phyloP scores from a whole-genome alignment of 2,797 vertebrate genomes.

The Buphagus erythrorhynchus region DNA sequence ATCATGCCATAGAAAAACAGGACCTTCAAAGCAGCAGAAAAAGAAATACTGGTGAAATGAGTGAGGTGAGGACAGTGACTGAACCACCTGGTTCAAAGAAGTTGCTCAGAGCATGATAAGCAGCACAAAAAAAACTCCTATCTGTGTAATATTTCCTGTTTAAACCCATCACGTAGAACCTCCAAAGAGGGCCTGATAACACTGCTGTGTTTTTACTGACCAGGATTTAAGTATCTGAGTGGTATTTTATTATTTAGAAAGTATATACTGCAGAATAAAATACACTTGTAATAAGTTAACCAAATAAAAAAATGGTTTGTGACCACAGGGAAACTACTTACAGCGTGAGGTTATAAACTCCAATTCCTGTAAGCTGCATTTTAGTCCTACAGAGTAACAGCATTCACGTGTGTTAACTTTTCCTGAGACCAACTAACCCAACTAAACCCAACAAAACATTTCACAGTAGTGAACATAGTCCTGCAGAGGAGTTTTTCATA shows the following conservation, averaged over 20 bases:
- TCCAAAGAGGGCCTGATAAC: background rate
- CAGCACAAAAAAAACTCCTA: rapidly evolving
- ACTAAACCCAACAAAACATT: background rate
- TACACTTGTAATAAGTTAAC: background rate
- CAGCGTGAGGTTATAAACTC: background rate
- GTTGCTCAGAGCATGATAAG: background rate
- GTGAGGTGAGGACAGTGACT: background rate
- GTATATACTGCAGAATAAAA: background rate
- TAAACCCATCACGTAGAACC: background rate
- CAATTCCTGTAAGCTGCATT: background rate
- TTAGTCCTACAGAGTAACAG: background rate
- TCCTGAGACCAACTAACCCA: background rate
- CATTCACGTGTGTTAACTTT: background rate
- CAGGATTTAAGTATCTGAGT: background rate
- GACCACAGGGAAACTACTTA: background rate
- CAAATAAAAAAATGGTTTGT: background rate
- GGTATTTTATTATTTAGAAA: background rate
- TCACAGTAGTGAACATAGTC: background rate
- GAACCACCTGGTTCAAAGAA: background rate
- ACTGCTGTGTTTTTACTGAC: background rate
- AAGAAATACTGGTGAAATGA: background rate
- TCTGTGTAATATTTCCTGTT: background rate
- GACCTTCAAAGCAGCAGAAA: background rate
- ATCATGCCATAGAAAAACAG: background rate
- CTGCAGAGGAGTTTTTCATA: background rate